Percentiles rank a stretch among this genome's conserved stretches.
Conservation (phyloP, 2,888 invertebrate genomes). For the Malthinus flaveolus region DNA sequence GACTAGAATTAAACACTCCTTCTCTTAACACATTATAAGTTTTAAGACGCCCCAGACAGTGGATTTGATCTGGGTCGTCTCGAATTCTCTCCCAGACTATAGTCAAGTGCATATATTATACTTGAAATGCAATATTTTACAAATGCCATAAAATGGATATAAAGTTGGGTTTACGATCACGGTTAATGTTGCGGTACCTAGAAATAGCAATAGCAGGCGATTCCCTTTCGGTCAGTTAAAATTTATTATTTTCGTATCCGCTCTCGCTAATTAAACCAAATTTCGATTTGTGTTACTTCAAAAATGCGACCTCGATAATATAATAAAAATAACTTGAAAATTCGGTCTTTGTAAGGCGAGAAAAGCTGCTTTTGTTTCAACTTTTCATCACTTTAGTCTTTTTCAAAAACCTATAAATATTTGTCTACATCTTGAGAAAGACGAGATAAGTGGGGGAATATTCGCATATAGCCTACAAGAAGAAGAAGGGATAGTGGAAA, state of each 20-base stretch:
- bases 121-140: slow-evolving; percentile 57
- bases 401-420: too few species aligned
- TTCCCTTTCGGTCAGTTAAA: slow-evolving; percentile 55
- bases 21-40: too few species aligned
- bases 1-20: too few species aligned
- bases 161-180: slow-evolving; percentile 56
- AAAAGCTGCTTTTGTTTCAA: too few species aligned
- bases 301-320: slow-evolving; percentile 31
- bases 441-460: too few species aligned
- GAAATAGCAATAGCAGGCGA: slow-evolving; percentile 50
- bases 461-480: too few species aligned
- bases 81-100: slow-evolving; percentile 31
- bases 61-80: slow-evolving; percentile 31
- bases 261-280: slow-evolving; percentile 51
- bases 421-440: too few species aligned
- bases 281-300: slow-evolving; percentile 40
- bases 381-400: too few species aligned
- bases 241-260: slow-evolving; percentile 57
- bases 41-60: not conserved
- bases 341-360: too few species aligned
- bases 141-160: slow-evolving; percentile 57
- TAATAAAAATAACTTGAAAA: not conserved
- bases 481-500: too few species aligned
- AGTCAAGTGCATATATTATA: slow-evolving; percentile 55
- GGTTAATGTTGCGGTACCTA: slow-evolving; percentile 56